Base-by-base conservation (phyloP, 2,888 invertebrate genomes). In the Linyphia triangularis region DNA sequence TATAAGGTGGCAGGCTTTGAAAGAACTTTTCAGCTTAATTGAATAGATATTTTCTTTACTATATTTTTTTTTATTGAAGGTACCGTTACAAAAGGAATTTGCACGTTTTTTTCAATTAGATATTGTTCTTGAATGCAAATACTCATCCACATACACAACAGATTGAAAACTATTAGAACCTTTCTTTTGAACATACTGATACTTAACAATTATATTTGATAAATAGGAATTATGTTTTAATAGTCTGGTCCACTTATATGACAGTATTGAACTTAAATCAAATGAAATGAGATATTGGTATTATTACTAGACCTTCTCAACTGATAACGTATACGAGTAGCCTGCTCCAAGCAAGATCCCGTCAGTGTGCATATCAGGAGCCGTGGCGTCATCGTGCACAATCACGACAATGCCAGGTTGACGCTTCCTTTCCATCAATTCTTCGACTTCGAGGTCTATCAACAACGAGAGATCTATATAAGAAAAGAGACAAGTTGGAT, bases 301-400 rank as follows among this genome's bases (percentile, higher is more conserved):
- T 40, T 51, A n/a, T 51, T 51, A 16, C 13, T 22, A 6, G n/a
- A 88, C 88, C 88, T 88, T 88, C 19, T 67, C 22, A 5, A 83
- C 61, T 9, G 77, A 26, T 7, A 88, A 28, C 0, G 61, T 37
- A 5, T 88, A 88, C 2, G 83, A 78, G 2, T 4, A 9, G 28
- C 88, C 88, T 3, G 83, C 13, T 2, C 9, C 22, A 0, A 88
- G 24, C 28, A 40, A 5, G 0, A 72, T 19, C 0, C 83, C 88
- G n/a, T 83, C 88, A 16, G 88, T 83, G 40, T 83, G 83, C 6
- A 83, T 37, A 22, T 88, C 88, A 1, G 88, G 88, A 10, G 51
- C 1, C 0, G 26, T 16, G 7, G 37, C 22, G 19, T 75, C 40
- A 22, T 86, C 86, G 24, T 86, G 86, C 1, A 86, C 24, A 1